phyloP scores from a whole-genome alignment of 2,888 invertebrate genomes.

The Drosophila rubida region DNA sequence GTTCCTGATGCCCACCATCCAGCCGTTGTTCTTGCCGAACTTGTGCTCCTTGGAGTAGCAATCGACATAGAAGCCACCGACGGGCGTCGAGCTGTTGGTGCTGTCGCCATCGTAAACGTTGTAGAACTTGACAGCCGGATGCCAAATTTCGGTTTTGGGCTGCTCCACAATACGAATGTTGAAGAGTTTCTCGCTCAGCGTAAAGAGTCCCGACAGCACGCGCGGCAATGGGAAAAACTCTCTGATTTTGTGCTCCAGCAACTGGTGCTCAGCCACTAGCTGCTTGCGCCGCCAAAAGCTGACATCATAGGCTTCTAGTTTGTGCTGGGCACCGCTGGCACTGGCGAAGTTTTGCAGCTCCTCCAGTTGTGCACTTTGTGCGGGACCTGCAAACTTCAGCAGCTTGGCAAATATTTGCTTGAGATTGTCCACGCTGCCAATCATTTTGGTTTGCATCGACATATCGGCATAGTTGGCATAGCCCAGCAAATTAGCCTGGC shows the following conservation, averaged over 20 bases:
- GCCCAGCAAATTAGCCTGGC: slow-evolving; percentile 91
- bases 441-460: slow-evolving; percentile 98
- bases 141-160: slow-evolving; percentile 90
- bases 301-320: slow-evolving; percentile 93
- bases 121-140: slow-evolving; percentile 93
- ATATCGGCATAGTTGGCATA: slow-evolving; percentile 92
- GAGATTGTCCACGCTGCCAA: slow-evolving; percentile 91
- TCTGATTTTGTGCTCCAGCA: slow-evolving; percentile 89
- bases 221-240: slow-evolving; percentile 93
- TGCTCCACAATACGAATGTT: slow-evolving; percentile 90
- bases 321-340: slow-evolving; percentile 89
- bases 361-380: slow-evolving; percentile 91
- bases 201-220: slow-evolving; percentile 92
- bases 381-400: slow-evolving; percentile 89
- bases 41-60: slow-evolving; percentile 89
- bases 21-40: slow-evolving; percentile 89
- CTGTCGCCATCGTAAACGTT: slow-evolving; percentile 89
- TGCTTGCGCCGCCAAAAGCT: slow-evolving; percentile 94
- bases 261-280: slow-evolving; percentile 87
- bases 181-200: slow-evolving; percentile 91
- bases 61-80: slow-evolving; percentile 95
- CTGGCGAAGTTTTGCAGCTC: slow-evolving; percentile 90
- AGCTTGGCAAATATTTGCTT: slow-evolving; percentile 89
- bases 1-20: slow-evolving; percentile 92
- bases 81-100: slow-evolving; percentile 84